These are phyloP conservation scores for Hipposideros larvatus DNA, from an alignment of 2,797 vertebrate species.

Conservation along the genomic window DNA sequence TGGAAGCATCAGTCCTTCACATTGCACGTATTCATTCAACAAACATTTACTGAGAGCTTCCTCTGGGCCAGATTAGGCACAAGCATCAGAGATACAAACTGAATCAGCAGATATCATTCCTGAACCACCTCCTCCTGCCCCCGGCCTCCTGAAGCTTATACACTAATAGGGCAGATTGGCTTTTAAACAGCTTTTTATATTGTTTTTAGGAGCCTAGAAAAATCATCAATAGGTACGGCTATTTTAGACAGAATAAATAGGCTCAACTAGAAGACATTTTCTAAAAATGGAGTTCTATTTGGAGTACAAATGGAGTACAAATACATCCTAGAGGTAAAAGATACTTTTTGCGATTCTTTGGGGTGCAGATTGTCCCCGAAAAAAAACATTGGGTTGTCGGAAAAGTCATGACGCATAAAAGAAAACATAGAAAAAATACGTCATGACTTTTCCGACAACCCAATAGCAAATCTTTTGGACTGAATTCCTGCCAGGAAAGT, in stretches of 20 bases:
- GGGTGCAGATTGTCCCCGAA: slow-evolving; percentile 50
- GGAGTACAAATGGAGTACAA: not conserved
- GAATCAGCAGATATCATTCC: not conserved
- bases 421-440: no score
- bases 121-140: not conserved
- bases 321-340: slow-evolving; percentile 19
- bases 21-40: slow-evolving; percentile 23
- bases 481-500: slow-evolving; percentile 47
- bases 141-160: not conserved
- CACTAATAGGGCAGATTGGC: not conserved
- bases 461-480: slow-evolving; percentile 5
- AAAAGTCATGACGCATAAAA: no score
- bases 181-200: not conserved
- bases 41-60: not conserved
- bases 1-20: slow-evolving; percentile 50
- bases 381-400: not conserved
- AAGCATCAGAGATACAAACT: not conserved
- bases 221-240: slow-evolving; percentile 34
- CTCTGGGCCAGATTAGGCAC: not conserved
- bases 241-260: slow-evolving; percentile 55
- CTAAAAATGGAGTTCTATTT: slow-evolving; percentile 48
- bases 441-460: no score
- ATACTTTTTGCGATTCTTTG: slow-evolving; percentile 48
- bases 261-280: slow-evolving; percentile 3
- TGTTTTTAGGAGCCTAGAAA: slow-evolving; percentile 43